Evolutionary conservation across 2,113 vertebrate genomes (phyloP).

Genomic region (Calidris pugnax): DNA sequence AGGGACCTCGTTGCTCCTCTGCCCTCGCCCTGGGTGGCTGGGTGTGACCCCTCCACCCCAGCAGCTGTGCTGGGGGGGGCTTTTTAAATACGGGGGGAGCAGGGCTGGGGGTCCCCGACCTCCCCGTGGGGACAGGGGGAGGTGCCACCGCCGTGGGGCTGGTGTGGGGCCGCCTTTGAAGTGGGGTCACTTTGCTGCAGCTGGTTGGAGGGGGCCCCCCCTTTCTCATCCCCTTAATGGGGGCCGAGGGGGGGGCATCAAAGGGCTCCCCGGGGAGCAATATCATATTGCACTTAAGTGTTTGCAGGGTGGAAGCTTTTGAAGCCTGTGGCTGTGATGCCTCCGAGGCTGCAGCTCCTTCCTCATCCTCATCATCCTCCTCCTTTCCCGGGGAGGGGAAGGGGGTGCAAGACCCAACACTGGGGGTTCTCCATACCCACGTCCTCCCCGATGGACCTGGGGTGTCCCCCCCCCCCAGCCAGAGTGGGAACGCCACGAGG

Average conservation of each 20-base stretch:
- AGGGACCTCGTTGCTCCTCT: neutral
- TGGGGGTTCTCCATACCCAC: neutral
- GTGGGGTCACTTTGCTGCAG: neutral
- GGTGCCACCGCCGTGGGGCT: neutral
- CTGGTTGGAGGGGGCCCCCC: neutral
- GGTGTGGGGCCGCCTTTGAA: neutral
- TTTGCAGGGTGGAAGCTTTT: neutral
- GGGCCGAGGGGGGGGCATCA: neutral
- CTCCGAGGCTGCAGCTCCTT: neutral
- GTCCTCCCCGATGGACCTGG: neutral
- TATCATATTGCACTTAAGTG: neutral
- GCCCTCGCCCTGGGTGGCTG: rapidly evolving
- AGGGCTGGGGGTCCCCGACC: neutral
- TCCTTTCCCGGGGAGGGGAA: neutral
- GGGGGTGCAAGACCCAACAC: rapidly evolving
- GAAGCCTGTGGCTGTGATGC: neutral
- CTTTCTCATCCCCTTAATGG: neutral
- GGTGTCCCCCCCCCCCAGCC: neutral
- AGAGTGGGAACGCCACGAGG: neutral
- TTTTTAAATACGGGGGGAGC: neutral
- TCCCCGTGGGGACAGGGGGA: neutral
- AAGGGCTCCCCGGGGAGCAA: neutral
- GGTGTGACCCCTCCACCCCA: rapidly evolving
- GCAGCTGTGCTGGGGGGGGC: rapidly evolving
- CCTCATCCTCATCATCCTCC: neutral